Evolutionary conservation across 1,140 invertebrate genomes (phyloP), one percentile per base, ranked within the genome.

Genomic region (Monomorium pharaonis): DNA sequence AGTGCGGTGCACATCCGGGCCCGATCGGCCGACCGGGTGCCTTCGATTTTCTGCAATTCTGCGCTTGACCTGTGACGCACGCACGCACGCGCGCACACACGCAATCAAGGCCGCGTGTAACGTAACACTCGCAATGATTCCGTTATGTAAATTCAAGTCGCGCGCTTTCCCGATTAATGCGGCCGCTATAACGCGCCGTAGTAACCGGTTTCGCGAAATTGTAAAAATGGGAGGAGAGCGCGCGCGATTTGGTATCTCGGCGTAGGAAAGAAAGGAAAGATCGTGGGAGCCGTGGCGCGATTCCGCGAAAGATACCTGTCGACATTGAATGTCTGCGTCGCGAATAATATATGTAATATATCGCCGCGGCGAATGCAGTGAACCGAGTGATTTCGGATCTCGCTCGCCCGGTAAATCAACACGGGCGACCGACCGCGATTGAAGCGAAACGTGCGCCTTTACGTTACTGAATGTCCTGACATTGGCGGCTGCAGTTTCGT

Each of bases 41-140:
- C 90, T 87, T 90, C 92, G 78, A 92, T 87, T 81, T 85, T 89
- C 89, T n/a, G 86, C 91, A n/a, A n/a, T n/a, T 89, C 67, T 92
- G 84, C 78, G 86, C 78, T 84, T 90, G 88, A 89, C 85, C 91
- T 86, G 87, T 86, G 84, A 88, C 86, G 89, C 70, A 72, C 42
- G 3, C 76, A 72, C 42, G 1, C 70, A 58, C 33, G 33, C 58
- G 78, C 49, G 72, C 70, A 74, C 33, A 83, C 60, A 42, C 54
- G 54, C 63, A 33, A 49, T 30, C 87, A 89, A 89, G 88, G 87
- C 70, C 84, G 70, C 84, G 70, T n/a, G n/a, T 51, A 85, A 67
- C 37, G 51, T 74, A 72, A 83, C 54, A 83, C 74, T 83, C 78
- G 67, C 67, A 81, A 44, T 21, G 49, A 74, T 83, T 74, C 67